Conservation (phyloP, 2,797 vertebrate species). For the Chelmon rostratus region DNA sequence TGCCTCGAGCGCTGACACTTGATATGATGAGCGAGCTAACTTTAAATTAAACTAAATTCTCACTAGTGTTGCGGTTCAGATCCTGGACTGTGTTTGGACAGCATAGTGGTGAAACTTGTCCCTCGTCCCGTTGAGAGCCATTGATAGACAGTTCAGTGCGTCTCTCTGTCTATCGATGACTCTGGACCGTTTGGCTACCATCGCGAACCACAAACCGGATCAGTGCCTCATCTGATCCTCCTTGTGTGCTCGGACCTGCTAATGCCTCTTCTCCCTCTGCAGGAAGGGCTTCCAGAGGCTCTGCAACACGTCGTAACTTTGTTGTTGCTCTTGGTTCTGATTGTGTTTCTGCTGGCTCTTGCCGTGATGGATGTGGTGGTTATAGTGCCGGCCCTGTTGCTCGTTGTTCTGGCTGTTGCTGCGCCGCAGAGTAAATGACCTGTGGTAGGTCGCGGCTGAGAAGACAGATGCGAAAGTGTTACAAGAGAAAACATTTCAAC, state of each 20-base stretch:
- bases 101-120: conserved; percentile 9
- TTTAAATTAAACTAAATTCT: conserved; percentile 24
- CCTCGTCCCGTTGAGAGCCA: conserved; percentile 40
- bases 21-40: conserved; percentile 17
- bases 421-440: conserved; percentile 86
- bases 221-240: conserved; percentile 42
- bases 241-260: background rate
- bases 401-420: conserved; percentile 84
- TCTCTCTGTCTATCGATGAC: conserved; percentile 43
- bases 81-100: conserved; percentile 38
- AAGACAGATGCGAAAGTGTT: conserved; percentile 50
- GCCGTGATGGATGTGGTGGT: conserved; percentile 83
- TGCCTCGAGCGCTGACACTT: conserved; percentile 7
- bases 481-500: background rate
- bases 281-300: conserved; percentile 20
- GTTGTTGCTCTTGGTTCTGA: conserved; percentile 82
- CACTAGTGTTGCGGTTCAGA: conserved; percentile 16
- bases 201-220: conserved; percentile 6
- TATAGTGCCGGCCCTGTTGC: conserved; percentile 76
- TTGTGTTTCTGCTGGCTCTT: conserved; percentile 65
- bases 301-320: conserved; percentile 65
- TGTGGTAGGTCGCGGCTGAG: conserved; percentile 93
- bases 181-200: conserved; percentile 27
- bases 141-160: conserved; percentile 42
- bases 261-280: conserved; percentile 57